A percentile compares a stretch with the other conserved stretches of the same genome.
Evolutionary conservation across 1,140 invertebrate genomes (phyloP).

Genomic region (Heliconius nattereri): DNA sequence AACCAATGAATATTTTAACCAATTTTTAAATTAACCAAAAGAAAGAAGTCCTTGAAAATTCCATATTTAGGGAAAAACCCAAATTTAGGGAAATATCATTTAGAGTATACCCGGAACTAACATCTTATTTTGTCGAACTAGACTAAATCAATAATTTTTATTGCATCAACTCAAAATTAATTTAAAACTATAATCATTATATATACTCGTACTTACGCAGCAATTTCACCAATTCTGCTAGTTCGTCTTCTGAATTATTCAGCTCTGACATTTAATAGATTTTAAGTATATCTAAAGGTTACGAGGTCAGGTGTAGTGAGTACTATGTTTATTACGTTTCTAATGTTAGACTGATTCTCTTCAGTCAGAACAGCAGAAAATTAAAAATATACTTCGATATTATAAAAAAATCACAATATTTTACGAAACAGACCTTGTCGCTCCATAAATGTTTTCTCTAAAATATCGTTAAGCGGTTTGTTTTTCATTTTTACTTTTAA

Average conservation of each 20-base stretch:
- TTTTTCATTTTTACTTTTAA: conserved; percentile 37
- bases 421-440: not conserved
- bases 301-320: not conserved
- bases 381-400: not conserved
- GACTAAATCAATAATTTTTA: not conserved
- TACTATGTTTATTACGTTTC: not conserved
- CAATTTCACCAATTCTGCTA: not conserved
- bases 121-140: too few relatives aligned
- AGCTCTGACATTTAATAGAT: not conserved
- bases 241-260: not conserved
- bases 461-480: not conserved
- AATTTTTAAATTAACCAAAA: too few relatives aligned
- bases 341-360: not conserved
- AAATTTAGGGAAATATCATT: too few relatives aligned
- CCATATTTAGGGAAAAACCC: too few relatives aligned
- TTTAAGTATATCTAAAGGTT: not conserved
- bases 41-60: too few relatives aligned
- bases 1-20: too few relatives aligned
- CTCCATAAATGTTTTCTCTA: not conserved
- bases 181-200: not conserved
- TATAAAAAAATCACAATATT: not conserved
- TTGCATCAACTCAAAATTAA: not conserved
- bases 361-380: too few relatives aligned
- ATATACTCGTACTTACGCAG: not conserved
- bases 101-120: too few relatives aligned